Conservation (phyloP, 37 sponge, comb jelly and placozoan genomes). For the Chondrilla cf. caribensis region DNA sequence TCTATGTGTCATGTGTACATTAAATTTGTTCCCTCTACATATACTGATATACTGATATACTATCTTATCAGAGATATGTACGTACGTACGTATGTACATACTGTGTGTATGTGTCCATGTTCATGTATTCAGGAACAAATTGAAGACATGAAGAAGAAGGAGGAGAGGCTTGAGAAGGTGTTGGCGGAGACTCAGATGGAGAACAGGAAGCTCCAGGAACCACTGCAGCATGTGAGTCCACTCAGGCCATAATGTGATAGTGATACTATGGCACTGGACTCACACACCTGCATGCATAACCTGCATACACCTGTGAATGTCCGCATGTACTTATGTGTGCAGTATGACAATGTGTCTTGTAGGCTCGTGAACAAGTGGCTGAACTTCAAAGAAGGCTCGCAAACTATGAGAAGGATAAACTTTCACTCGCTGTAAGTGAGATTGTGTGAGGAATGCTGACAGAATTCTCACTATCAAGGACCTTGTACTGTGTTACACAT, state of each 20-base stretch:
- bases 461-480: too few species aligned
- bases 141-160: constrained; percentile 98
- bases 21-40: too few species aligned
- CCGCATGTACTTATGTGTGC: not conserved
- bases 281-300: not conserved
- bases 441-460: too few species aligned
- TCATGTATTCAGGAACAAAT: constrained; percentile 77
- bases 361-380: constrained; percentile 86
- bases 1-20: too few species aligned
- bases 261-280: not conserved
- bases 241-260: not conserved
- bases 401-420: constrained; percentile 95
- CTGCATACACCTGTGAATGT: not conserved
- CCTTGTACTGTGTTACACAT: too few species aligned
- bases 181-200: constrained; percentile 91
- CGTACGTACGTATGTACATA: not conserved
- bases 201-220: constrained; percentile 87
- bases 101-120: not conserved
- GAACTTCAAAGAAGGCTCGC: constrained; percentile 88
- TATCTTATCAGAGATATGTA: too few species aligned
- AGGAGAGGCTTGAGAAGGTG: constrained; percentile 92
- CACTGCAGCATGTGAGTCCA: constrained; percentile 68
- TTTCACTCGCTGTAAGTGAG: constrained; percentile 66
- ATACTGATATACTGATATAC: too few species aligned
- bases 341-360: not conserved